phyloP scores from a whole-genome alignment of 2,797 vertebrate species.

The Zenarchopterus dispar region DNA sequence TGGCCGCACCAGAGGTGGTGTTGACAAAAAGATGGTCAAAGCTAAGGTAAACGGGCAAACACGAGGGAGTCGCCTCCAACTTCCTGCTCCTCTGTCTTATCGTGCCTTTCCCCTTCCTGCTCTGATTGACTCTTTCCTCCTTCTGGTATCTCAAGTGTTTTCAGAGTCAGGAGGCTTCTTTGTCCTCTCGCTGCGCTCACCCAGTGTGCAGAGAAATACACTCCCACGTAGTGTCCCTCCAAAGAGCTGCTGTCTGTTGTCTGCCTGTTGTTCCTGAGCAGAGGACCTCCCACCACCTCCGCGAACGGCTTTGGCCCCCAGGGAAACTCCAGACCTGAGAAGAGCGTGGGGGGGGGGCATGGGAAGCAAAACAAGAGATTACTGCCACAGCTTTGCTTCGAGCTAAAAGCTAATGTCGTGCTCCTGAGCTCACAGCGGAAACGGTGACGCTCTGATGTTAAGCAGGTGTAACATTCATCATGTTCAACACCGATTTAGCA shows the following conservation, averaged over 20 bases:
- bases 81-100: constrained; percentile 41
- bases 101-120: constrained; percentile 50
- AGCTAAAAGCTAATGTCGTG: constrained; percentile 9
- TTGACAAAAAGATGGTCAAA: constrained; percentile 11
- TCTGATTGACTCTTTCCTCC: constrained; percentile 31
- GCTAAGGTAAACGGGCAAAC: constrained; percentile 46
- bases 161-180: constrained; percentile 28
- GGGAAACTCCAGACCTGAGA: constrained; percentile 95
- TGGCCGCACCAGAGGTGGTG: constrained; percentile 38
- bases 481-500: too few relatives aligned
- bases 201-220: constrained; percentile 99
- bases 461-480: not conserved
- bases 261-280: constrained; percentile 92
- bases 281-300: constrained; percentile 93
- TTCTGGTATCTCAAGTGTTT: constrained; percentile 25
- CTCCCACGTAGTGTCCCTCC: constrained; percentile 94
- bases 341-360: constrained; percentile 21
- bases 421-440: not conserved
- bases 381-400: constrained; percentile 12
- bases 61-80: constrained; percentile 50
- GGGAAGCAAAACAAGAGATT: constrained; percentile 10
- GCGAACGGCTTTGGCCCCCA: constrained; percentile 98
- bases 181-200: constrained; percentile 81
- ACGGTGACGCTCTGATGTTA: not conserved
- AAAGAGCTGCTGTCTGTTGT: constrained; percentile 90